Conservation (phyloP, 2,797 vertebrate species). For the Rhinella marina region DNA sequence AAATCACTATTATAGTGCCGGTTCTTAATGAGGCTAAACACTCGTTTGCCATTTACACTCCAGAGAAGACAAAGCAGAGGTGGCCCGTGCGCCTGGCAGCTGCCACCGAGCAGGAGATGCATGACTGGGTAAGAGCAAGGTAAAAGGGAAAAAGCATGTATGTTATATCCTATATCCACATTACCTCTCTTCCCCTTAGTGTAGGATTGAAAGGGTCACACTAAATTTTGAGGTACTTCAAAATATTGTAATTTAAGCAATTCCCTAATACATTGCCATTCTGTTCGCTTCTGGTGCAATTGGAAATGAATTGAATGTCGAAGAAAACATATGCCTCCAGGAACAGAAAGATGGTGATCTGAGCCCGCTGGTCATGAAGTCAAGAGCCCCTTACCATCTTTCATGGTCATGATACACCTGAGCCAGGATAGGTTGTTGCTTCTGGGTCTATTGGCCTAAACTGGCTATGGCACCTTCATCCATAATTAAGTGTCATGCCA, state of each 20-base stretch:
- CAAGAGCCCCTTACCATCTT: not conserved
- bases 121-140: conserved; percentile 86
- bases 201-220: too few species aligned
- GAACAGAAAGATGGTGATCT: too few species aligned
- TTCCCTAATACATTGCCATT: too few species aligned
- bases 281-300: too few species aligned
- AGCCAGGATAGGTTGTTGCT: too few species aligned
- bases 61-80: conserved; percentile 90
- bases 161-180: not conserved
- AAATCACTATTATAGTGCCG: conserved; percentile 93
- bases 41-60: conserved; percentile 93
- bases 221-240: not conserved
- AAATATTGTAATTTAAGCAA: not conserved
- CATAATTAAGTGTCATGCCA: too few species aligned
- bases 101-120: conserved; percentile 91
- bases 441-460: too few species aligned
- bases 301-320: too few species aligned
- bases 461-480: too few species aligned
- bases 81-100: conserved; percentile 93
- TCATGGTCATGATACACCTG: too few species aligned
- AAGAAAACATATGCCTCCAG: too few species aligned
- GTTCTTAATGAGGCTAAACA: conserved; percentile 90
- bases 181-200: not conserved
- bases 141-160: not conserved
- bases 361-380: too few species aligned